These are phyloP conservation scores for Morone chrysops DNA, from an alignment of 2,113 vertebrate genomes.

Conservation along the genomic window DNA sequence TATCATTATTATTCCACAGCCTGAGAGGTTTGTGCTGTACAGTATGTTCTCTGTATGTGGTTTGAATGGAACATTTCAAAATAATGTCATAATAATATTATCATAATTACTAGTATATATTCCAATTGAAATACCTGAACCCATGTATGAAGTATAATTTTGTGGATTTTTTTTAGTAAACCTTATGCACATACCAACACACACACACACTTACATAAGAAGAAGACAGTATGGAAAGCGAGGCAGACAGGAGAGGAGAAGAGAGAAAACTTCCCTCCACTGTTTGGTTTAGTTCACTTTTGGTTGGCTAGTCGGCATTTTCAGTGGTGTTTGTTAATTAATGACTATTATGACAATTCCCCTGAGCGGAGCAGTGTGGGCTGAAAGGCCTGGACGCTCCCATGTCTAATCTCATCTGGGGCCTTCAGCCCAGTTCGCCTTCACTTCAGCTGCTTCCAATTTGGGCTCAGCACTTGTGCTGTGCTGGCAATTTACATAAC, in stretches of 20 bases:
- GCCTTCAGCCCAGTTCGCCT: conserved; percentile 46
- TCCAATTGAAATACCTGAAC: conserved; percentile 42
- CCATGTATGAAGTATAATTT: conserved; percentile 19
- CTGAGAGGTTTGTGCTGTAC: conserved; percentile 6
- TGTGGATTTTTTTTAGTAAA: conserved; percentile 11
- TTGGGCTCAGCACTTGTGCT: conserved; percentile 62
- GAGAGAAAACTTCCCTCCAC: neutral
- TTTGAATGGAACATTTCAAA: conserved; percentile 53
- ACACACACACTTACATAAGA: conserved; percentile 26
- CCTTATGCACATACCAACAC: conserved; percentile 33
- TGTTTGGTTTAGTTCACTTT: conserved; percentile 30
- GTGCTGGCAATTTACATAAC: conserved; percentile 63
- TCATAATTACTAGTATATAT: conserved; percentile 43
- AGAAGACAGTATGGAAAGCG: conserved; percentile 3
- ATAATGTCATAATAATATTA: conserved; percentile 39
- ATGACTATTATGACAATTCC: conserved; percentile 55
- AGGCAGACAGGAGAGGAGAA: neutral
- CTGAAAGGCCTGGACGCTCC: conserved; percentile 37
- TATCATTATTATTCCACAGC: conserved; percentile 14
- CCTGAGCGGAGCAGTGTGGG: conserved; percentile 24
- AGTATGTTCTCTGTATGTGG: conserved; percentile 12
- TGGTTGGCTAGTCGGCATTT: conserved; percentile 6
- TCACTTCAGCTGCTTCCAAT: conserved; percentile 77
- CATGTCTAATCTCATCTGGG: conserved; percentile 62
- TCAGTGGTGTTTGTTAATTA: conserved; percentile 58